Evolutionary conservation across 2,113 vertebrate genomes (phyloP).

Genomic region (Struthidea cinerea): DNA sequence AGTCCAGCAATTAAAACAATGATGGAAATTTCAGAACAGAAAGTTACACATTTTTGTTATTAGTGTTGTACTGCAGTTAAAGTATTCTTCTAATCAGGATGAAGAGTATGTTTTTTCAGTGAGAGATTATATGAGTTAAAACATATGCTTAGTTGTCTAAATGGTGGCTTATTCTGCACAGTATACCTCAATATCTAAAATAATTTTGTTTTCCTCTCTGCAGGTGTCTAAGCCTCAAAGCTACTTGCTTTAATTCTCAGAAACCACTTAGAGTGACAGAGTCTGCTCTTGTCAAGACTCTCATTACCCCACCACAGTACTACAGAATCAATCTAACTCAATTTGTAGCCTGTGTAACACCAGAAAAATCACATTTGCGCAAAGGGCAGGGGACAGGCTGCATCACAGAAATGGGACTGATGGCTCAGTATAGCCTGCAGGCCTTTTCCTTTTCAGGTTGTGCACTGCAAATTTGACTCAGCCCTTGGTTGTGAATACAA

Average conservation of each 20-base stretch:
- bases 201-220: neutral
- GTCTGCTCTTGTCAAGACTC: slow-evolving; percentile 22
- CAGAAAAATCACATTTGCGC: slow-evolving; percentile 67
- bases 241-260: slow-evolving; percentile 48
- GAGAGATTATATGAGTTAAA: neutral
- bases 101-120: neutral
- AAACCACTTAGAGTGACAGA: slow-evolving; percentile 28
- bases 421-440: slow-evolving; percentile 3
- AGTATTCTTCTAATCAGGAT: neutral
- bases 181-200: neutral
- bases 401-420: slow-evolving; percentile 11
- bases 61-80: neutral
- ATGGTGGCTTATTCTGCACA: neutral
- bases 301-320: neutral
- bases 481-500: neutral
- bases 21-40: neutral
- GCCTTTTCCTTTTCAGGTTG: neutral
- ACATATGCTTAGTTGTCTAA: neutral
- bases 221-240: slow-evolving; percentile 3
- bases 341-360: slow-evolving; percentile 48
- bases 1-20: neutral
- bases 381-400: neutral
- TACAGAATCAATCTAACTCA: slow-evolving; percentile 56
- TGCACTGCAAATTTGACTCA: neutral
- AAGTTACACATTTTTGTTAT: neutral